Percentiles rank a stretch among this genome's conserved stretches.
Conservation (phyloP, 1,140 invertebrate genomes). For the Coenobita brevimanus region DNA sequence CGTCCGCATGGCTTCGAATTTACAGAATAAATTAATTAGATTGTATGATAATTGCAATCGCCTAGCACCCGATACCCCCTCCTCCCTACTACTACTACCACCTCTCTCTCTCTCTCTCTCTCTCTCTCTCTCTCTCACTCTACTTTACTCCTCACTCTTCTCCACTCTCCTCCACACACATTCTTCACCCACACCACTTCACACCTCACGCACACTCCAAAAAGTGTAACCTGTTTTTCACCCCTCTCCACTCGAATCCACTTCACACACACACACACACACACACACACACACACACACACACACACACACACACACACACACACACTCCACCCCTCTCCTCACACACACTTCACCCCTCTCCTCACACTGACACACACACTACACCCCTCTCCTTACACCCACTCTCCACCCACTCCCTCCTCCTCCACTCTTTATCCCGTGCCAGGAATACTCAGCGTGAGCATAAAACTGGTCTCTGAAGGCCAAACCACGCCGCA, state of each 20-base stretch:
- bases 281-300: conserved; percentile 32
- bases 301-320: conserved; percentile 29
- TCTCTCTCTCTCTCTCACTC: neutral
- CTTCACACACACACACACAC: neutral
- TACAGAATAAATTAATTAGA: no score
- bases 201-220: no score
- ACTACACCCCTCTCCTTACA: no score
- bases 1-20: no score
- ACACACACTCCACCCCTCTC: no score
- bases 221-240: neutral
- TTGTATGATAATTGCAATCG: no score
- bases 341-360: no score
- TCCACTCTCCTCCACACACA: neutral
- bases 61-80: neutral
- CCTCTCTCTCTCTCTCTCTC: neutral
- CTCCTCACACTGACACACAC: conserved; percentile 23
- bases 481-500: no score
- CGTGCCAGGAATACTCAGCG: no score
- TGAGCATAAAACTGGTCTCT: no score
- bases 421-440: no score
- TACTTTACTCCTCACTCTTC: neutral
- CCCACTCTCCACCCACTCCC: no score
- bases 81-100: neutral
- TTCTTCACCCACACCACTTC: neutral
- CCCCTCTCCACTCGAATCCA: neutral